phyloP scores from a whole-genome alignment of 2,797 vertebrate genomes.

The Rhodeus uyekii region DNA sequence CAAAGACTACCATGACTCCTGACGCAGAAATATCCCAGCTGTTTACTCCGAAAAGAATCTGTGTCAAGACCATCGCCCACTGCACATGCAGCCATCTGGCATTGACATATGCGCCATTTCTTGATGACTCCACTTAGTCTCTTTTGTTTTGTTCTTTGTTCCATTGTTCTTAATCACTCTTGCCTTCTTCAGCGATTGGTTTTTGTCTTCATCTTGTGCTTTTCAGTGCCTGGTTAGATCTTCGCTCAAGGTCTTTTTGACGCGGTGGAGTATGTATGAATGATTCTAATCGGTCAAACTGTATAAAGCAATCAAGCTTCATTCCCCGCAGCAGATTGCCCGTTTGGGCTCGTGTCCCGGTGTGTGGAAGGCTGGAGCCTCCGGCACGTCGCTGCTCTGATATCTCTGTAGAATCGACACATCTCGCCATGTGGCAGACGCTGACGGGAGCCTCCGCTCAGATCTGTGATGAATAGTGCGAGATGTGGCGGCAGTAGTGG shows the following conservation, averaged over 20 bases:
- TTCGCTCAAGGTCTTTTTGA: not conserved
- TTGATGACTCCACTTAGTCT: conserved; percentile 41
- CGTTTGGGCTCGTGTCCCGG: not conserved
- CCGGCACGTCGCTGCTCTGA: not conserved
- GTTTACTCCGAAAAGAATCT: conserved; percentile 65
- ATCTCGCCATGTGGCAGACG: conserved; percentile 46
- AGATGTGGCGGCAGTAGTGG: conserved; percentile 67
- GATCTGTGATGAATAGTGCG: conserved; percentile 69
- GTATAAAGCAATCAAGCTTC: not conserved
- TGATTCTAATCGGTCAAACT: conserved; percentile 10
- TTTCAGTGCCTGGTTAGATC: conserved; percentile 10
- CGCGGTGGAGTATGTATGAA: not conserved
- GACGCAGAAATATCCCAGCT: conserved; percentile 75
- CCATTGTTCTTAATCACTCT: conserved; percentile 25
- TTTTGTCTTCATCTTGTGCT: not conserved
- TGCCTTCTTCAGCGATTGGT: not conserved
- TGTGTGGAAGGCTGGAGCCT: not conserved
- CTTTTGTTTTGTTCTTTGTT: conserved; percentile 40
- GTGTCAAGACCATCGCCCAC: conserved; percentile 55
- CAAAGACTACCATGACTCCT: conserved; percentile 63
- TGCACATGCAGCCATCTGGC: conserved; percentile 45
- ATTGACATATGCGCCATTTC: conserved; percentile 32
- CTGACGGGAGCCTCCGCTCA: conserved; percentile 70
- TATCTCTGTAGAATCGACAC: not conserved
- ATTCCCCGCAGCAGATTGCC: not conserved